Conservation (phyloP, 1,140 invertebrate genomes). For the Gyrodactylus bullatarudis region DNA sequence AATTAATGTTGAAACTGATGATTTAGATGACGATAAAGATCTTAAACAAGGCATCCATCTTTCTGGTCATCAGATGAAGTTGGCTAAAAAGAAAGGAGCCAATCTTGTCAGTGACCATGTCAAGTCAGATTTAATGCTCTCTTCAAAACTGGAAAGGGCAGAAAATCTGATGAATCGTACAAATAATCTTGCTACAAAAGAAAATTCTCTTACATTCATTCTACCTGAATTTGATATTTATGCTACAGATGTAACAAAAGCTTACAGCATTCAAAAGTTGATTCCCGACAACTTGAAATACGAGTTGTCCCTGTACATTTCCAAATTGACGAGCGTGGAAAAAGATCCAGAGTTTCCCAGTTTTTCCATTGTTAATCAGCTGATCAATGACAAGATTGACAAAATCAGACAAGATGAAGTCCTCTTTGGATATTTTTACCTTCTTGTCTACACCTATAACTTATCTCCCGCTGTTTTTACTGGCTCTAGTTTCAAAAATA, state of each 20-base stretch:
- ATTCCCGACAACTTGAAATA: not conserved
- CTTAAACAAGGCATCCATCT: not conserved
- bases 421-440: not conserved
- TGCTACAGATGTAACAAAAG: not conserved
- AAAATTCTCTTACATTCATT: not conserved
- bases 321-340: not conserved
- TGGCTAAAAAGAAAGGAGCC: not conserved
- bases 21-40: not conserved
- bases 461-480: not conserved
- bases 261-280: not conserved
- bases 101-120: not conserved
- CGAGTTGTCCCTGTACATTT: not conserved
- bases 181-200: not conserved
- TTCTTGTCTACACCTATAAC: not conserved
- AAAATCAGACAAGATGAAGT: not conserved
- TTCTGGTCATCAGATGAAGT: not conserved
- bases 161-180: not conserved
- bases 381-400: not conserved
- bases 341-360: not conserved
- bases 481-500: not conserved
- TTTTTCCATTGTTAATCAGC: not conserved
- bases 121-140: not conserved
- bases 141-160: not conserved
- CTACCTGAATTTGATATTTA: not conserved
- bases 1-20: not conserved